Conservation (phyloP, 2,797 vertebrate species). For the Chanos chanos region DNA sequence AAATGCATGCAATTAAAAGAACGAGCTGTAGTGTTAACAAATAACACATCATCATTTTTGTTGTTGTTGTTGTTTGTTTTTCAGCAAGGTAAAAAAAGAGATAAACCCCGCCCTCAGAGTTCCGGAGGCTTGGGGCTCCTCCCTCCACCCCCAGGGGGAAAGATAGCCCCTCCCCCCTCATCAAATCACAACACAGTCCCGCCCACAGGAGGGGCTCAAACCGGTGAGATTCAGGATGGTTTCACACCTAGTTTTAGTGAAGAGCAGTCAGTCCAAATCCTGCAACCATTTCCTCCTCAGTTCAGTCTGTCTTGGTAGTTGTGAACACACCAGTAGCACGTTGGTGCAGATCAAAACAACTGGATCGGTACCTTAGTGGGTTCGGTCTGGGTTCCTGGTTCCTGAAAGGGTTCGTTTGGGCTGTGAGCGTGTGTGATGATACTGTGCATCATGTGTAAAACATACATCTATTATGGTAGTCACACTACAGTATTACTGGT, state of each 20-base stretch:
- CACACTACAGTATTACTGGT: too few relatives aligned
- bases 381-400: too few relatives aligned
- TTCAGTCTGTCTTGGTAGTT: too few relatives aligned
- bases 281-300: too few relatives aligned
- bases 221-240: slow-evolving; percentile 41
- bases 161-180: slow-evolving; percentile 68
- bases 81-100: slow-evolving; percentile 84
- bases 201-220: slow-evolving; percentile 44
- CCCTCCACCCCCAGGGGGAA: slow-evolving; percentile 88
- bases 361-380: too few relatives aligned
- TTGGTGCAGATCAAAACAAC: too few relatives aligned
- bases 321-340: too few relatives aligned
- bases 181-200: slow-evolving; percentile 65
- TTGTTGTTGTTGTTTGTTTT: slow-evolving; percentile 21
- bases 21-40: neutral
- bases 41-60: neutral
- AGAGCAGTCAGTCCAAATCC: too few relatives aligned
- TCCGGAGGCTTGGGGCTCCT: slow-evolving; percentile 80
- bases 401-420: too few relatives aligned
- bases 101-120: slow-evolving; percentile 75
- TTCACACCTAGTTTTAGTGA: slow-evolving; percentile 3
- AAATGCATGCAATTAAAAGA: neutral
- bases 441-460: too few relatives aligned
- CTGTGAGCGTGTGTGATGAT: too few relatives aligned
- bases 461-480: too few relatives aligned